These are phyloP conservation scores for Peucedramus taeniatus DNA, from an alignment of 2,113 vertebrate genomes.

Conservation along the genomic window DNA sequence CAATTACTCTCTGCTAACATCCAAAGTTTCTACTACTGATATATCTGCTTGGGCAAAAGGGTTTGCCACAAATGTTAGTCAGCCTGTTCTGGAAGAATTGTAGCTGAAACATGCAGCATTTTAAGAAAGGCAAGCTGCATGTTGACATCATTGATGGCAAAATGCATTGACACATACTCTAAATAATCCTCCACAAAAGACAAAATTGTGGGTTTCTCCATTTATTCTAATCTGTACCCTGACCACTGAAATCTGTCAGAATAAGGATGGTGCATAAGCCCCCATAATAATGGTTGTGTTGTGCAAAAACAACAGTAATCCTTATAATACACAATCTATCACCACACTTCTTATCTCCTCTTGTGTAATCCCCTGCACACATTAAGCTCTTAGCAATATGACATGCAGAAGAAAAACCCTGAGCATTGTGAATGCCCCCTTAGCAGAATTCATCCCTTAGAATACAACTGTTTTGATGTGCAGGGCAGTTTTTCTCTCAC, in stretches of 20 bases:
- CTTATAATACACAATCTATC: neutral
- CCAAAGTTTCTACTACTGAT: neutral
- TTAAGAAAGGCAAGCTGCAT: neutral
- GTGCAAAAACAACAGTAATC: constrained; percentile 8
- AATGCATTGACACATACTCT: neutral
- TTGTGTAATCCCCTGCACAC: neutral
- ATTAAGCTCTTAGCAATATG: neutral
- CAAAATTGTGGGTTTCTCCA: neutral
- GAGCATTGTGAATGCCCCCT: neutral
- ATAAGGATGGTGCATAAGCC: neutral
- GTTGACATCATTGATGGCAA: neutral
- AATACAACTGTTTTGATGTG: neutral
- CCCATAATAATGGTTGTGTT: neutral
- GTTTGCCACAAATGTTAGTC: neutral
- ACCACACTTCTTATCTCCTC: neutral
- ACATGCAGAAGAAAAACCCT: neutral
- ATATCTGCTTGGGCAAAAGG: neutral
- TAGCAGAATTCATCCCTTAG: neutral
- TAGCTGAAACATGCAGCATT: neutral
- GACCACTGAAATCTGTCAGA: neutral
- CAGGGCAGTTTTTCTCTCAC: neutral
- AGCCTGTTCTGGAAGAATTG: neutral
- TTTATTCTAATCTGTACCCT: neutral
- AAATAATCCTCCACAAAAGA: neutral
- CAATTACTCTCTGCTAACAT: neutral